phyloP scores from a whole-genome alignment of 2,888 invertebrate species.

The Noctua fimbriata region DNA sequence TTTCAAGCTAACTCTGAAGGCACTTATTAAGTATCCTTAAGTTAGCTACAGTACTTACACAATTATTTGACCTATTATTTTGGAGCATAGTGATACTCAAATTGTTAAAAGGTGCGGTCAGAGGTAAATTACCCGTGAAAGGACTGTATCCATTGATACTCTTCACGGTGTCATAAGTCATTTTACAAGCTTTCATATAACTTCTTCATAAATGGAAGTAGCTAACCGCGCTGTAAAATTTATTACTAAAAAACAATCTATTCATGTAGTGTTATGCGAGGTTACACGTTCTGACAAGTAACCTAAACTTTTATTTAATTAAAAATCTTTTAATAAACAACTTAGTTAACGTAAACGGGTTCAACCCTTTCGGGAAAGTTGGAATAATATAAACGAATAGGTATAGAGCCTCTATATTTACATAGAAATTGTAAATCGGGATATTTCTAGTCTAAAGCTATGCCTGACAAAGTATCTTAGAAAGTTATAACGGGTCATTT shows the following conservation, averaged over 20 bases:
- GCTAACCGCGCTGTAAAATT: not conserved
- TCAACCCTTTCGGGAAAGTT: conserved; percentile 6
- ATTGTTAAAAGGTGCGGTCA: not conserved
- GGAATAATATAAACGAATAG: conserved; percentile 10
- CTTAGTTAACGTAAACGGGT: not conserved
- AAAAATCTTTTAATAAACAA: conserved; percentile 8
- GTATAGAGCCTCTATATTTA: conserved; percentile 14
- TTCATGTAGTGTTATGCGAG: not conserved
- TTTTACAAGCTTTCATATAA: not conserved
- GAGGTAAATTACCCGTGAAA: not conserved
- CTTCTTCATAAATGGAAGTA: not conserved
- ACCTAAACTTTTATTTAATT: not conserved
- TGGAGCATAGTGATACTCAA: not conserved
- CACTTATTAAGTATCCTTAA: not conserved
- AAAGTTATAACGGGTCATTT: not conserved
- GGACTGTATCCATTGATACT: not conserved
- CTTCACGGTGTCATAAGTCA: not conserved
- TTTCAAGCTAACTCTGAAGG: not conserved
- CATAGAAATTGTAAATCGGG: conserved; percentile 31
- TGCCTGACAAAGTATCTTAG: conserved; percentile 14
- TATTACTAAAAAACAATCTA: not conserved
- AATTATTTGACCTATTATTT: not conserved
- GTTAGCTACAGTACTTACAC: not conserved
- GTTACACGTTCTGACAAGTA: not conserved
- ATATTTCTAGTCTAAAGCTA: conserved; percentile 10